phyloP scores from a whole-genome alignment of 2,888 invertebrate genomes.

The Parnassius smintheus region DNA sequence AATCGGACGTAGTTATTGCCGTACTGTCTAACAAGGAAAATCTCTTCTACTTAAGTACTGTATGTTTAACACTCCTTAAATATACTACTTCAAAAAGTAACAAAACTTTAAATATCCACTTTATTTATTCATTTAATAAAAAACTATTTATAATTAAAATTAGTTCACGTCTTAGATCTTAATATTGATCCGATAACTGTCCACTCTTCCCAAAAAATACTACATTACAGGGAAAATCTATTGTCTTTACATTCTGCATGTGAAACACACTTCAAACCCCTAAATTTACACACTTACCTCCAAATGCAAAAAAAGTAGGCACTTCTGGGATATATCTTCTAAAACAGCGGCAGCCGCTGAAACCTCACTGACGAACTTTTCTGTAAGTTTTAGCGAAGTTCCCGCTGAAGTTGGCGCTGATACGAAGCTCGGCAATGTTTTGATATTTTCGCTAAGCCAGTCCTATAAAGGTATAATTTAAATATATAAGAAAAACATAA shows the following conservation, averaged over 20 bases:
- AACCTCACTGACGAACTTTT: conserved; percentile 84
- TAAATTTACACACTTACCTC: conserved; percentile 81
- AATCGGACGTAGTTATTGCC: neutral
- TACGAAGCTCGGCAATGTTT: conserved; percentile 49
- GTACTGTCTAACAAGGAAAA: neutral
- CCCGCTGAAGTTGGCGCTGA: conserved; percentile 34
- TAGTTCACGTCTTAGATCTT: neutral
- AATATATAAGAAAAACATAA: too few species aligned
- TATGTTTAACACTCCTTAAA: too few species aligned
- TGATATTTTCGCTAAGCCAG: conserved; percentile 83
- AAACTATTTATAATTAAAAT: too few species aligned
- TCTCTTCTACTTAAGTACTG: too few species aligned
- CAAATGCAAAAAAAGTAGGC: conserved; percentile 93
- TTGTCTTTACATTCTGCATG: too few species aligned
- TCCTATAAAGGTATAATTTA: conserved; percentile 71
- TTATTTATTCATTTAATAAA: too few species aligned
- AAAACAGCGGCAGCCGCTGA: conserved; percentile 88
- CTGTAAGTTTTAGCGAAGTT: conserved; percentile 61
- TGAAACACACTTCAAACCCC: too few species aligned
- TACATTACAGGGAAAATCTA: neutral
- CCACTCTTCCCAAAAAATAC: neutral
- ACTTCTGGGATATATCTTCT: conserved; percentile 94
- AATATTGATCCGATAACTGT: neutral
- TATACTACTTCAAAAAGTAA: too few species aligned
- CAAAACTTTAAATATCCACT: too few species aligned